Conservation (phyloP, 2,888 invertebrate genomes). For the Drosophila neotestacea region DNA sequence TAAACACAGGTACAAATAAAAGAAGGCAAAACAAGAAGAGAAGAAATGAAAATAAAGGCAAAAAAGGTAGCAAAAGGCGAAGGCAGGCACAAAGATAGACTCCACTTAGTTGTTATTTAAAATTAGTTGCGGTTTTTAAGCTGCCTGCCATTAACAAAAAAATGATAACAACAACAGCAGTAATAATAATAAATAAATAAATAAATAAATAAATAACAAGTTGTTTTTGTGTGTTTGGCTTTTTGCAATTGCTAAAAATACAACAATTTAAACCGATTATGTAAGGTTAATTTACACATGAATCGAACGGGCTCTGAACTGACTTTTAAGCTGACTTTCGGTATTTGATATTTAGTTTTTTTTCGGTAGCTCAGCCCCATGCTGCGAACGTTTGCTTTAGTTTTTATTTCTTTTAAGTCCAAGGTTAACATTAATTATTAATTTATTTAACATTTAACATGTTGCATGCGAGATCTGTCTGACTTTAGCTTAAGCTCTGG, state of each 20-base stretch:
- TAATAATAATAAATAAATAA: constrained; percentile 35
- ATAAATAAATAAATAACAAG: constrained; percentile 51
- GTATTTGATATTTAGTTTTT: constrained; percentile 19
- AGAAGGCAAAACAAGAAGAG: background rate
- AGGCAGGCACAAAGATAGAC: constrained; percentile 33
- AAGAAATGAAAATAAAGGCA: constrained; percentile 6
- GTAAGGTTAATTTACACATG: constrained; percentile 80
- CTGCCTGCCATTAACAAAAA: constrained; percentile 33
- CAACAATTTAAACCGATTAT: constrained; percentile 69
- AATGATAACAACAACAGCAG: constrained; percentile 7
- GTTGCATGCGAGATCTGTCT: constrained; percentile 46
- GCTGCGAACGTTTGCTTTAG: constrained; percentile 49
- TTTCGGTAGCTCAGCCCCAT: constrained; percentile 11
- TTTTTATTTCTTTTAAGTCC: constrained; percentile 75
- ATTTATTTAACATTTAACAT: constrained; percentile 65
- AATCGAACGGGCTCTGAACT: constrained; percentile 57
- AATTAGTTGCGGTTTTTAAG: constrained; percentile 69
- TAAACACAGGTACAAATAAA: constrained; percentile 23
- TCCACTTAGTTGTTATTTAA: constrained; percentile 58
- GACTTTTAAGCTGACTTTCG: constrained; percentile 45
- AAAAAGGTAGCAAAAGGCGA: constrained; percentile 17
- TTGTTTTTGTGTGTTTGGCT: constrained; percentile 39
- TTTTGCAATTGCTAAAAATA: constrained; percentile 79
- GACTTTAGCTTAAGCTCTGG: constrained; percentile 30
- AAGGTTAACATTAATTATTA: constrained; percentile 78